A percentile compares a stretch with the other conserved stretches of the same genome.
Conservation (phyloP, 2,888 invertebrate species). For the Teleiodes luculella region DNA sequence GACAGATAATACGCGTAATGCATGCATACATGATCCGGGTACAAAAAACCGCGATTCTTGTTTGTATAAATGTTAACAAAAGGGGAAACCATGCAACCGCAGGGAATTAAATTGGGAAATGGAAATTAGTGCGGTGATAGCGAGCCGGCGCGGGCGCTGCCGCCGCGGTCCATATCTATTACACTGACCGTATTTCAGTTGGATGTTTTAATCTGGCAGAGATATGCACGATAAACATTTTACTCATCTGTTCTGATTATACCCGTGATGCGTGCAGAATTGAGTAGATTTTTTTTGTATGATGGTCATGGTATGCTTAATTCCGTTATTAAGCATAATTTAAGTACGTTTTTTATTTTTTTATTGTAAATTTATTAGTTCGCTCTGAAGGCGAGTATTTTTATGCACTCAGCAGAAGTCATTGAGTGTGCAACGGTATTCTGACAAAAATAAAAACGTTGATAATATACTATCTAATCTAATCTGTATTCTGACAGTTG, state of each 20-base stretch:
- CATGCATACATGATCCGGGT: not conserved
- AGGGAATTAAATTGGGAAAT: conserved; percentile 18
- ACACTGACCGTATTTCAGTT: not conserved
- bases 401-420: too few relatives aligned
- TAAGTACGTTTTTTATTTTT: too few relatives aligned
- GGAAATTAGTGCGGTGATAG: conserved; percentile 14
- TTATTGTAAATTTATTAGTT: too few relatives aligned
- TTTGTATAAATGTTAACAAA: conserved; percentile 4
- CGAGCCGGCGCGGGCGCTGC: not conserved
- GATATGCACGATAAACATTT: not conserved
- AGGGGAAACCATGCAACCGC: conserved; percentile 13
- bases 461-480: too few relatives aligned
- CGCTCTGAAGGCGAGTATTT: too few relatives aligned
- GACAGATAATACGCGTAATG: not conserved
- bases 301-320: too few relatives aligned
- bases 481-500: too few relatives aligned
- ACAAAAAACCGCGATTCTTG: not conserved
- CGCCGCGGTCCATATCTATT: conserved; percentile 4
- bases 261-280: not conserved
- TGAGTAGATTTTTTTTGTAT: not conserved
- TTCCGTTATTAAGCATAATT: too few relatives aligned
- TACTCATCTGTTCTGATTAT: not conserved
- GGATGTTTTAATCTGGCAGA: not conserved
- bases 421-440: too few relatives aligned
- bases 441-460: too few relatives aligned